Conservation (phyloP, 2,888 invertebrate species). For the Drosophila paranaensis region DNA sequence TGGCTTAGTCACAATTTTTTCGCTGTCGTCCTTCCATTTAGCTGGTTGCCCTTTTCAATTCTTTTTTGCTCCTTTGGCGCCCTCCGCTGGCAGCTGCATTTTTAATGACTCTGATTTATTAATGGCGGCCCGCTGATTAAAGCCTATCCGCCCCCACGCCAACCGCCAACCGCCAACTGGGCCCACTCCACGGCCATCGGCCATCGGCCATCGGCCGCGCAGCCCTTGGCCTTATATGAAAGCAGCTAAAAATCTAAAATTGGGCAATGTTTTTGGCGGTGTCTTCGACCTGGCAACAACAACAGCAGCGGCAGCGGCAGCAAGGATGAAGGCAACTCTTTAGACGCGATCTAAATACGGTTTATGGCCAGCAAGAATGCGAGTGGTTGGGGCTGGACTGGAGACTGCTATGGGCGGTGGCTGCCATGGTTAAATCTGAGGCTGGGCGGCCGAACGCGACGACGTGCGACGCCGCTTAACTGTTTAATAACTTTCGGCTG, state of each 20-base stretch:
- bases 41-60: slow-evolving; percentile 37
- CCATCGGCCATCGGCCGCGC: neutral
- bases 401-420: slow-evolving; percentile 19
- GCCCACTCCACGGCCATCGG: neutral
- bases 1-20: slow-evolving; percentile 24
- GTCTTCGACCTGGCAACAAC: slow-evolving; percentile 62
- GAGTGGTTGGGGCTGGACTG: neutral
- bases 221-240: slow-evolving; percentile 20
- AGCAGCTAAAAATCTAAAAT: slow-evolving; percentile 69
- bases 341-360: slow-evolving; percentile 59
- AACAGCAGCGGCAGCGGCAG: neutral
- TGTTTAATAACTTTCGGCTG: slow-evolving; percentile 76
- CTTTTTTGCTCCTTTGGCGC: slow-evolving; percentile 12
- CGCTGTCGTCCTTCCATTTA: slow-evolving; percentile 38
- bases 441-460: slow-evolving; percentile 70
- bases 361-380: slow-evolving; percentile 41
- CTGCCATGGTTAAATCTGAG: slow-evolving; percentile 34
- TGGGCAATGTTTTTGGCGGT: slow-evolving; percentile 62
- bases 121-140: slow-evolving; percentile 84
- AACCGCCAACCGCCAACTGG: neutral
- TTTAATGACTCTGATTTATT: slow-evolving; percentile 84
- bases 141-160: slow-evolving; percentile 60
- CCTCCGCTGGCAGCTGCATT: slow-evolving; percentile 77
- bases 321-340: slow-evolving; percentile 55
- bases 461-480: slow-evolving; percentile 80